phyloP scores from a whole-genome alignment of 2,797 vertebrate species.

The Serranus cabrilla region DNA sequence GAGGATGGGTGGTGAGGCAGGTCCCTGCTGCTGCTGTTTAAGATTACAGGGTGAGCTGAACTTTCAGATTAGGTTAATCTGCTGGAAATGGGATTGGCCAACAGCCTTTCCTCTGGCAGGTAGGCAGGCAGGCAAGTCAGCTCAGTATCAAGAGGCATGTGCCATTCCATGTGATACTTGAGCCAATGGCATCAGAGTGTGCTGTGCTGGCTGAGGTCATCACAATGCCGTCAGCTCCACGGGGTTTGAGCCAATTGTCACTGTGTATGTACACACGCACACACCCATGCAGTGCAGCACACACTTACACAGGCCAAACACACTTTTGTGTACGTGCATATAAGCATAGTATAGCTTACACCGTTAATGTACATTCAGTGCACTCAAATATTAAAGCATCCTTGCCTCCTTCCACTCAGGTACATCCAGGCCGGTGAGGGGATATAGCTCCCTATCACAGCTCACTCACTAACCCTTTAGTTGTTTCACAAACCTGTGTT shows the following conservation, averaged over 20 bases:
- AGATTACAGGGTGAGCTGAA: slow-evolving; percentile 83
- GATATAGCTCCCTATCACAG: slow-evolving; percentile 35
- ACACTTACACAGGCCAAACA: slow-evolving; percentile 16
- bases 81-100: slow-evolving; percentile 81
- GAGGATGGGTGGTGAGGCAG: slow-evolving; percentile 58
- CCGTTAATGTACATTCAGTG: slow-evolving; percentile 4
- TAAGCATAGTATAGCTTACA: slow-evolving; percentile 1
- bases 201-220: slow-evolving; percentile 68
- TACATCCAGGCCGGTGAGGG: slow-evolving; percentile 26
- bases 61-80: slow-evolving; percentile 84
- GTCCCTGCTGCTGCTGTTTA: slow-evolving; percentile 70
- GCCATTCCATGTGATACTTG: slow-evolving; percentile 70
- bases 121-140: slow-evolving; percentile 64
- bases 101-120: slow-evolving; percentile 69
- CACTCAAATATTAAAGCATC: slow-evolving; percentile 1
- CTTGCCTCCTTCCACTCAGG: neutral
- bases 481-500: slow-evolving; percentile 73
- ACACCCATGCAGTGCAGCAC: slow-evolving; percentile 40
- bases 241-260: slow-evolving; percentile 57
- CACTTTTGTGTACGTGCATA: slow-evolving; percentile 1
- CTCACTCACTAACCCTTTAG: slow-evolving; percentile 58
- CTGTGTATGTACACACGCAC: slow-evolving; percentile 42
- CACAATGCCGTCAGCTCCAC: slow-evolving; percentile 59
- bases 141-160: slow-evolving; percentile 64
- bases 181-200: slow-evolving; percentile 56